Percentiles rank a stretch among this genome's conserved stretches.
phyloP scores from a whole-genome alignment of 2,113 vertebrate genomes.

The Ceyx cyanopectus region DNA sequence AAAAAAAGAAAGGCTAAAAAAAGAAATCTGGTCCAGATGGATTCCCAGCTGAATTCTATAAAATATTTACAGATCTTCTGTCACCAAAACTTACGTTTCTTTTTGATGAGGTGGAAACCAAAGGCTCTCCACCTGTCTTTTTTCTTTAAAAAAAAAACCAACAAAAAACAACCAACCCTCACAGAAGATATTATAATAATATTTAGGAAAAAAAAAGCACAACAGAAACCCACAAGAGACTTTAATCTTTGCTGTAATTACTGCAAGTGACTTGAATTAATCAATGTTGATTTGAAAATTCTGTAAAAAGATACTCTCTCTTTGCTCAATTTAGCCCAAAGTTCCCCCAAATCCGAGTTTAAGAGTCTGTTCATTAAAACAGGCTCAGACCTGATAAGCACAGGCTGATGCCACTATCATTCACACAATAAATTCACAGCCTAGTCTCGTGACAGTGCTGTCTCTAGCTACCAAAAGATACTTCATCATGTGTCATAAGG shows the following conservation, averaged over 20 bases:
- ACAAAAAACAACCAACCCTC: no score
- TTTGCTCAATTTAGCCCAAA: background rate
- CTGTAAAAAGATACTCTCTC: background rate
- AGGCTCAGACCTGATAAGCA: slow-evolving; percentile 7
- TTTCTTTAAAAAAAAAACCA: no score
- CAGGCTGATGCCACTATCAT: slow-evolving; percentile 19
- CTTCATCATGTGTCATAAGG: slow-evolving; percentile 28
- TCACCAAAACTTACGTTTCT: slow-evolving; percentile 58
- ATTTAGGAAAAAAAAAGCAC: background rate
- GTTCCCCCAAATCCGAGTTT: background rate
- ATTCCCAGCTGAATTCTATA: slow-evolving; percentile 57
- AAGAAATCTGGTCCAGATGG: slow-evolving; percentile 66
- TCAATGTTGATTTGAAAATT: background rate
- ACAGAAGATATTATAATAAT: background rate
- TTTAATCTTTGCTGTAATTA: background rate
- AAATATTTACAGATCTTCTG: slow-evolving; percentile 75
- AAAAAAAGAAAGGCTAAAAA: slow-evolving; percentile 49
- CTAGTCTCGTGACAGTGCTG: background rate
- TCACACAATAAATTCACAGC: slow-evolving; percentile 30
- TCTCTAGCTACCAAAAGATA: slow-evolving; percentile 49
- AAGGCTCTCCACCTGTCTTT: slow-evolving; percentile 43
- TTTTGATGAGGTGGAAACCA: slow-evolving; percentile 63
- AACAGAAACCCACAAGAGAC: background rate
- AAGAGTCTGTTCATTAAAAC: slow-evolving; percentile 40
- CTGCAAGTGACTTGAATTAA: background rate